phyloP scores from a whole-genome alignment of 1,140 invertebrate species.

The Panagrolaimus sp. region DNA sequence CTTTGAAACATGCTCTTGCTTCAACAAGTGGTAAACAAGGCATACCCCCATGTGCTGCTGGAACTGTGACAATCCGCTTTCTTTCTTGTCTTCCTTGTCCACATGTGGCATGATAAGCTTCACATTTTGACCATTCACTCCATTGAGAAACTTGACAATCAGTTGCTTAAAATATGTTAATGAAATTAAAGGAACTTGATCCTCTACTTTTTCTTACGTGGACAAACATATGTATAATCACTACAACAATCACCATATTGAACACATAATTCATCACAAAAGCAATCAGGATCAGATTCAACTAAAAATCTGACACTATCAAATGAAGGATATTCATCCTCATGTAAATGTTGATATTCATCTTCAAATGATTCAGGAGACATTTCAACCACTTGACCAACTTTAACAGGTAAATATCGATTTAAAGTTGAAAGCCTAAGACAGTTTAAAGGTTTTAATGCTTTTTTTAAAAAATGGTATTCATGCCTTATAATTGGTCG shows the following conservation, averaged over 20 bases:
- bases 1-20: slow-evolving; percentile 35
- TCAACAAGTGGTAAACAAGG: slow-evolving; percentile 31
- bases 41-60: slow-evolving; percentile 30
- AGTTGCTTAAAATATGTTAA: slow-evolving; percentile 28
- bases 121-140: slow-evolving; percentile 35
- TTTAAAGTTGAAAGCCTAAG: slow-evolving; percentile 8
- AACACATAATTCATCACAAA: slow-evolving; percentile 21
- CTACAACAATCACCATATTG: slow-evolving; percentile 21
- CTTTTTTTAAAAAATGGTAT: neutral
- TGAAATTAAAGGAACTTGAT: neutral
- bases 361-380: neutral
- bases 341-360: neutral
- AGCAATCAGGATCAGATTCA: slow-evolving; percentile 23
- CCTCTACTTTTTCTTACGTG: slow-evolving; percentile 16
- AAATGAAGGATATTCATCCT: neutral
- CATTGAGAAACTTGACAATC: slow-evolving; percentile 40
- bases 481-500: neutral
- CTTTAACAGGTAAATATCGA: slow-evolving; percentile 3
- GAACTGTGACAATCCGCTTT: slow-evolving; percentile 20
- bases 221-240: slow-evolving; percentile 21
- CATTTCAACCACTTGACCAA: neutral
- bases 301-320: slow-evolving; percentile 19
- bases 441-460: neutral
- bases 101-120: slow-evolving; percentile 21
- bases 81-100: slow-evolving; percentile 35